Evolutionary conservation across 2,888 invertebrate genomes (phyloP).

Genomic region (Drosophila sordidapex): DNA sequence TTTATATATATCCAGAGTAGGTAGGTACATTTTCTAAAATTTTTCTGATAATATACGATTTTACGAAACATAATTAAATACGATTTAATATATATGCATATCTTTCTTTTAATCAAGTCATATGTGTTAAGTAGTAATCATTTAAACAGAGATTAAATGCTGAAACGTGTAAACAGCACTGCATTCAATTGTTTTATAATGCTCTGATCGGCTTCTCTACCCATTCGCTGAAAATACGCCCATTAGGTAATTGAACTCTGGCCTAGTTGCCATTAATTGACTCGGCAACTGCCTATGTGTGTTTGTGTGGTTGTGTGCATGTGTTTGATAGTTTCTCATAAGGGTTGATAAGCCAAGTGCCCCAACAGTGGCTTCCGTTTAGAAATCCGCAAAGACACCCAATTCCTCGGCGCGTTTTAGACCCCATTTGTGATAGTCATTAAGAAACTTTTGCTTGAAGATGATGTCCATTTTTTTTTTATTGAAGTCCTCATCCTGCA

Average conservation of each 20-base stretch:
- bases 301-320: not conserved
- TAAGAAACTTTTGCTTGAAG: conserved; percentile 68
- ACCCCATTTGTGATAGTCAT: conserved; percentile 69
- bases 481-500: conserved; percentile 62
- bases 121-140: not conserved
- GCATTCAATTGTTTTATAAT: not conserved
- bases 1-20: too few species aligned
- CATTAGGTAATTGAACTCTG: conserved; percentile 44
- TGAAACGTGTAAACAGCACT: not conserved
- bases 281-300: not conserved
- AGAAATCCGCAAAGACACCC: conserved; percentile 76
- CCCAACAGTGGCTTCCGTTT: not conserved
- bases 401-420: conserved; percentile 75
- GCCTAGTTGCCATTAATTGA: conserved; percentile 2
- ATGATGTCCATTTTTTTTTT: conserved; percentile 62
- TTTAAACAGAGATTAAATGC: not conserved
- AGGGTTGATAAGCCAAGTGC: conserved; percentile 5
- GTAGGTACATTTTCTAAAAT: too few species aligned
- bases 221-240: not conserved
- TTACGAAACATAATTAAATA: not conserved
- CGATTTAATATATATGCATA: not conserved
- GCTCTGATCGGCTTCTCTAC: not conserved
- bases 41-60: not conserved
- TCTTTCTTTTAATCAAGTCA: not conserved
- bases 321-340: not conserved